A percentile compares a stretch with the other conserved stretches of the same genome.
These are phyloP conservation scores for Belgica antarctica DNA, from an alignment of 2,888 invertebrate genomes.

Conservation along the genomic window DNA sequence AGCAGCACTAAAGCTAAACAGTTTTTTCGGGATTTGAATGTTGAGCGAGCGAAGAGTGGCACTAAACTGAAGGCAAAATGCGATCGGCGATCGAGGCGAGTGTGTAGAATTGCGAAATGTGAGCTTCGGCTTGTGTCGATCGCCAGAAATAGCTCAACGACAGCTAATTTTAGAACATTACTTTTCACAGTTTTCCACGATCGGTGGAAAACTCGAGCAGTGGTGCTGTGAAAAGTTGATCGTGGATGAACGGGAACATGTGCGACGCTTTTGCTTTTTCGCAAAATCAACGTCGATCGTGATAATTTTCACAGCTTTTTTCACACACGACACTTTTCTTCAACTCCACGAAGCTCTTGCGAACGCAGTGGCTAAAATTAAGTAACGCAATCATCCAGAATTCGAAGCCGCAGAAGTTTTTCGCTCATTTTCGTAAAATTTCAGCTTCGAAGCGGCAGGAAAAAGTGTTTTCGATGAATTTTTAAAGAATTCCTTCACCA, in stretches of 20 bases:
- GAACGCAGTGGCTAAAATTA: conserved; percentile 38
- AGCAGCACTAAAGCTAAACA: conserved; percentile 48
- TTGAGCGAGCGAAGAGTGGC: conserved; percentile 84
- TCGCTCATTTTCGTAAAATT: not conserved
- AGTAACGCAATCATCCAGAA: conserved; percentile 6
- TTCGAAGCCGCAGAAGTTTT: not conserved
- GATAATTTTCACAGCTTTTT: conserved; percentile 25
- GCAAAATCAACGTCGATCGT: conserved; percentile 17
- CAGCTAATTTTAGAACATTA: conserved; percentile 36
- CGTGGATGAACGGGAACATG: not conserved
- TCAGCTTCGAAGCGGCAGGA: not conserved
- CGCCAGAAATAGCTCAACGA: conserved; percentile 38
- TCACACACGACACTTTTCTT: conserved; percentile 33
- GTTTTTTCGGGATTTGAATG: conserved; percentile 77
- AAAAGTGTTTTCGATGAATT: not conserved
- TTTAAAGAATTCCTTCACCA: conserved; percentile 1
- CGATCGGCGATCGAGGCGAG: conserved; percentile 50
- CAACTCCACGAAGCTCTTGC: not conserved
- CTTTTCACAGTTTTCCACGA: conserved; percentile 18
- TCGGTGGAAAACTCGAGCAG: conserved; percentile 26
- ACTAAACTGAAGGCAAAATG: conserved; percentile 49
- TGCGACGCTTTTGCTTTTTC: not conserved
- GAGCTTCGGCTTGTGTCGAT: conserved; percentile 37
- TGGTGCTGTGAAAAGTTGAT: not conserved
- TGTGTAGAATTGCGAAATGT: conserved; percentile 40